phyloP scores from a whole-genome alignment of 2,113 vertebrate genomes.

The Eulacestoma nigropectus region DNA sequence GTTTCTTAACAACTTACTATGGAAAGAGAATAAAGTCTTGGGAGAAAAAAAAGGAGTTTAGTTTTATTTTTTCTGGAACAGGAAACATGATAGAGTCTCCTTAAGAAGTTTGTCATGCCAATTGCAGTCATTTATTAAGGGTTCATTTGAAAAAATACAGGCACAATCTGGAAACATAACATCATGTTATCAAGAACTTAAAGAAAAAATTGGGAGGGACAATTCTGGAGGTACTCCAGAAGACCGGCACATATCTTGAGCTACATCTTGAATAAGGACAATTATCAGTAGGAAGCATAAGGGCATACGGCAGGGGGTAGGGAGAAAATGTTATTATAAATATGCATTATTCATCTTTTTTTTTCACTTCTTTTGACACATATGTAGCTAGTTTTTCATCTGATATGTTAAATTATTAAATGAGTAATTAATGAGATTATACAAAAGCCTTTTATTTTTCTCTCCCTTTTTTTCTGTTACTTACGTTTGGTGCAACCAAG shows the following conservation, averaged over 20 bases:
- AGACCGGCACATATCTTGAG: background rate
- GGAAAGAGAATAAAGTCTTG: background rate
- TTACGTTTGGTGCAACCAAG: background rate
- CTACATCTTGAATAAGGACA: constrained; percentile 16
- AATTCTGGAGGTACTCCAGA: background rate
- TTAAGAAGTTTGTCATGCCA: background rate
- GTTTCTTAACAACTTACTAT: background rate
- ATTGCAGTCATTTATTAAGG: background rate
- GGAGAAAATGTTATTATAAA: background rate
- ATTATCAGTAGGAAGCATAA: constrained; percentile 28
- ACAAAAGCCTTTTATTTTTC: background rate
- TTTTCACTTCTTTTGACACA: background rate
- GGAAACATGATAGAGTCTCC: background rate
- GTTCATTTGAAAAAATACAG: background rate
- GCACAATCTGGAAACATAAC: background rate
- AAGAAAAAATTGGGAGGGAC: background rate
- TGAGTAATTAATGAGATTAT: background rate
- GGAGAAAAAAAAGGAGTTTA: background rate
- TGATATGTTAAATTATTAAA: constrained; percentile 14
- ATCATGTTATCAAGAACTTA: background rate
- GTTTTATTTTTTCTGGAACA: background rate
- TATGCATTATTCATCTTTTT: background rate
- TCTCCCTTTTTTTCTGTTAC: background rate
- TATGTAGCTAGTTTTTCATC: background rate
- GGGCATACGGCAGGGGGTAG: background rate